Evolutionary conservation across 2,797 vertebrate genomes (phyloP), one percentile per base, ranked within the genome.

Genomic region (Octomys mimax): DNA sequence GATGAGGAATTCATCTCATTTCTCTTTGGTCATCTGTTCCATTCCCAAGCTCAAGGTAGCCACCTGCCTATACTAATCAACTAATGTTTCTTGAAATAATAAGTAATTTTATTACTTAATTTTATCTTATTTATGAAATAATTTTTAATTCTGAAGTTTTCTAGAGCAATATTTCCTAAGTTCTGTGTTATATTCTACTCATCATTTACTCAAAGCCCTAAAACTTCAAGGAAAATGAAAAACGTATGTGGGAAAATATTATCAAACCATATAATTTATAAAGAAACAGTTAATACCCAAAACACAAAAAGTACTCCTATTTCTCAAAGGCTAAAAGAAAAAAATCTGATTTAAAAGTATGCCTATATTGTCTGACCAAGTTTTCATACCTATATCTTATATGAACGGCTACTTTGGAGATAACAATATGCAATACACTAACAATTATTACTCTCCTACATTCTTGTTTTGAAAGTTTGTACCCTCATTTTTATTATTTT

Each of bases 61-160:
- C 1, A 73, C 26, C 66, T 96, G 16, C 33, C 80, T n/a, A 77
- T 21, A 71, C 79, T 52, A 68, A 86, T 42, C 5, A 87, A 92
- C 84, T 87, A 83, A 70, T 26, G 54, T 19, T 77, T 77, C 26
- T 80, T 92, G 6, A 88, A 89, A 71, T 84, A 91, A 2, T 85
- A 6, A 78, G 21, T 36, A 39, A 39, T 39, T 39, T 39, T 39
- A 39, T 39, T 39, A 39, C 2, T 39, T 36, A 86, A 28, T 19
- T 86, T 61, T 39, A 64, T 46, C 11, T 93, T 73, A 54, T 91
- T 92, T 93, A 11, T 16, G 62, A 66, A 85, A 59, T n/a, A 82
- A 64, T 18, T 71, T 64, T 93, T 81, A 94, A 91, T 54, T 86
- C 13, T 89, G n/a, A 84, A 90, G 28, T 9, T 28, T n/a, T 7